Evolutionary conservation across 2,888 invertebrate species (phyloP).

Genomic region (Unio pictorum): DNA sequence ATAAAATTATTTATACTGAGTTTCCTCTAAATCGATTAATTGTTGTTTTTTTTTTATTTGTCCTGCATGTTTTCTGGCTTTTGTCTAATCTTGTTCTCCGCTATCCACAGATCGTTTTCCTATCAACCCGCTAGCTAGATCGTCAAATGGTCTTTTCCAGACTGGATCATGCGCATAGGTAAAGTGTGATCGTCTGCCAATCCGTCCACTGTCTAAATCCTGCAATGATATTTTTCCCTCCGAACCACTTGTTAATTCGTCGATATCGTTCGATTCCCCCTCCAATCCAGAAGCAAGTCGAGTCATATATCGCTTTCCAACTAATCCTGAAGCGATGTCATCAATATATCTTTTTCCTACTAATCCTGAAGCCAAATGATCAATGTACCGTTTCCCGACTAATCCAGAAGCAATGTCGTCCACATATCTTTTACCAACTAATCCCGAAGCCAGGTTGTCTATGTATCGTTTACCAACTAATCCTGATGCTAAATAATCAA

Average conservation of each 20-base stretch:
- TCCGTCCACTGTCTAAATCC: conserved; percentile 7
- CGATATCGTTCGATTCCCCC: conserved; percentile 7
- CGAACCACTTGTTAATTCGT: conserved; percentile 3
- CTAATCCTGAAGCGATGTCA: conserved; percentile 11
- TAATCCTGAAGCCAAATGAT: conserved; percentile 8
- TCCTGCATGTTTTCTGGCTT: no score
- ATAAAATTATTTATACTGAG: no score
- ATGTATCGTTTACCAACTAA: conserved; percentile 13
- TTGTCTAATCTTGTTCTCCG: no score
- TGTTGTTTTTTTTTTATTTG: no score
- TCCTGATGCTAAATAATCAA: conserved; percentile 8
- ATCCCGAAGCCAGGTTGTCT: conserved; percentile 6
- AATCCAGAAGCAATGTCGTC: conserved; percentile 10
- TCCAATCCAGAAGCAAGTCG: conserved; percentile 10
- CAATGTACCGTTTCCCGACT: conserved; percentile 11
- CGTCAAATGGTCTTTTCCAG: conserved; percentile 6
- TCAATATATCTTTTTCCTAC: conserved; percentile 12
- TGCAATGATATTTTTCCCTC: conserved; percentile 10
- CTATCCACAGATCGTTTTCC: conserved; percentile 9
- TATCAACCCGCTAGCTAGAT: conserved; percentile 1
- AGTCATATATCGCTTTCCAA: conserved; percentile 11
- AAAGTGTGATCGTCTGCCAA: conserved; percentile 6
- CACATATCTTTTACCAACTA: conserved; percentile 13
- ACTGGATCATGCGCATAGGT: conserved; percentile 6
- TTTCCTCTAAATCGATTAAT: no score